A percentile compares a stretch with the other conserved stretches of the same genome.
These are phyloP conservation scores for Loris lydekkerianus DNA, from an alignment of 2,797 vertebrate species.

Conservation along the genomic window DNA sequence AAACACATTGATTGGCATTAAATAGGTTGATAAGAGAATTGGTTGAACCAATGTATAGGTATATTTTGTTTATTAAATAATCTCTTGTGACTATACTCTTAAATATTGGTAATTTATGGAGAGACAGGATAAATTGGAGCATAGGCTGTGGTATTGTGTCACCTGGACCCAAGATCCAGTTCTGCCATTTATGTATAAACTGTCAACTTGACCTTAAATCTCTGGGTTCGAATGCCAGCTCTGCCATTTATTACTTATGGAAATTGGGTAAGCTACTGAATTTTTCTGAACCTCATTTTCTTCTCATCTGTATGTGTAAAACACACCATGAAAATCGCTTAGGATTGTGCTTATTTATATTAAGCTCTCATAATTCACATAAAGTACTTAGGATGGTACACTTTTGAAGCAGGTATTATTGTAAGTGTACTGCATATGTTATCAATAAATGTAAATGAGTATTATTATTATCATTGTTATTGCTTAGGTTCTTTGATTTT, in stretches of 20 bases:
- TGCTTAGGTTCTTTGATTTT: slow-evolving; percentile 7
- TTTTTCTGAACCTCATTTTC: background rate
- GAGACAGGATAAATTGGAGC: slow-evolving; percentile 5
- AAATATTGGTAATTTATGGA: background rate
- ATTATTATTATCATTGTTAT: background rate
- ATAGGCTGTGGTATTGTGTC: background rate
- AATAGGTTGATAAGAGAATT: background rate
- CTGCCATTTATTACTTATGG: background rate
- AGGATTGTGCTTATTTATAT: background rate
- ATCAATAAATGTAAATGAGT: background rate
- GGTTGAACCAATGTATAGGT: background rate
- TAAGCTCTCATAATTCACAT: background rate
- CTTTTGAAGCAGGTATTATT: background rate
- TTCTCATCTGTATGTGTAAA: background rate
- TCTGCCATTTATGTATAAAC: rapidly evolving
- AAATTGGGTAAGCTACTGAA: background rate
- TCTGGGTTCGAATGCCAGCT: background rate
- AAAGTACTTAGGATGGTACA: background rate
- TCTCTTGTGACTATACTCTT: background rate
- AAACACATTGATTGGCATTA: background rate
- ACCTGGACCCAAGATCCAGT: background rate
- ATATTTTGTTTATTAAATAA: background rate
- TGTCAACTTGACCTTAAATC: background rate
- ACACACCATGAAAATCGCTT: background rate
- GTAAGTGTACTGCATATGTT: background rate